These are phyloP conservation scores for Acleris laterana DNA, from an alignment of 2,888 invertebrate species.

Conservation along the genomic window DNA sequence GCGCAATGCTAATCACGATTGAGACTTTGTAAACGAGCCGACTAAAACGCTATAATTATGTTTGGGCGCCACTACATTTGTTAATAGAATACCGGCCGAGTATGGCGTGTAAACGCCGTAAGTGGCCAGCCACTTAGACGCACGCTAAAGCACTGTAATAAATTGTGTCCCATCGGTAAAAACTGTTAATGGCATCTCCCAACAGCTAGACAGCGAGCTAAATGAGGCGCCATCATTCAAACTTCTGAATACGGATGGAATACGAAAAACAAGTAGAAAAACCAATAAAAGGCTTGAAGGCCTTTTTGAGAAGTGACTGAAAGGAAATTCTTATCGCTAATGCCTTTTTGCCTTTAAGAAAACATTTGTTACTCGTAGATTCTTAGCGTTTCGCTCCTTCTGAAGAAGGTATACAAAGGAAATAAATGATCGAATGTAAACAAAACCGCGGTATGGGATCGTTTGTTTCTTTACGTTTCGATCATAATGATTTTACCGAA, in stretches of 20 bases:
- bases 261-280: slow-evolving; percentile 38
- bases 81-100: slow-evolving; percentile 44
- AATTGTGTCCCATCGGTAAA: slow-evolving; percentile 62
- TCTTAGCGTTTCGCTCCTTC: slow-evolving; percentile 29
- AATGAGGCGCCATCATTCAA: slow-evolving; percentile 54
- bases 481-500: too few species aligned
- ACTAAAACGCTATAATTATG: slow-evolving; percentile 67
- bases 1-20: slow-evolving; percentile 60
- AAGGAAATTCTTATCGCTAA: slow-evolving; percentile 44
- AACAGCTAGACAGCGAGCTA: slow-evolving; percentile 51
- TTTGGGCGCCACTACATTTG: slow-evolving; percentile 57
- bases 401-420: slow-evolving; percentile 32
- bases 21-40: slow-evolving; percentile 54
- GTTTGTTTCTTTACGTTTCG: slow-evolving; percentile 24
- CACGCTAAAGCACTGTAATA: slow-evolving; percentile 61
- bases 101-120: slow-evolving; percentile 64
- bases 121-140: slow-evolving; percentile 69
- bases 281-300: slow-evolving; percentile 39
- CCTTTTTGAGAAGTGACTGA: slow-evolving; percentile 39
- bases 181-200: slow-evolving; percentile 66
- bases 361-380: slow-evolving; percentile 34
- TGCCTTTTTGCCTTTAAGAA: slow-evolving; percentile 42
- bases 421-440: slow-evolving; percentile 22
- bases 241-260: slow-evolving; percentile 48
- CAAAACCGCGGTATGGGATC: not conserved